phyloP scores from a whole-genome alignment of 2,797 vertebrate genomes.

The Enteromius paludinosus region DNA sequence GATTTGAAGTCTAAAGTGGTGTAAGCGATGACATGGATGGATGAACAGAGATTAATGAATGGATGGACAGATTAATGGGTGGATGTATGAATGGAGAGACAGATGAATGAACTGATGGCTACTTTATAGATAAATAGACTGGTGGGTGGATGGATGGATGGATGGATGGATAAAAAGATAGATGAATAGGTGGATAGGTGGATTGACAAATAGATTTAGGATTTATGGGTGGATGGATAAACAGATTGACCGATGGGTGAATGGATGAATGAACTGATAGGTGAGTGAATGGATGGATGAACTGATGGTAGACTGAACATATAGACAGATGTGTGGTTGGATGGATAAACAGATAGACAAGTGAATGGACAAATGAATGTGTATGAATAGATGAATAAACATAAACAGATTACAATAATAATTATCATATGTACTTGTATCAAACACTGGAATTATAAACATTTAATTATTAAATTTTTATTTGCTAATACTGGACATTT shows the following conservation, averaged over 20 bases:
- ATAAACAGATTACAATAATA: neutral
- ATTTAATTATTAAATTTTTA: neutral
- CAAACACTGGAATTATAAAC: neutral
- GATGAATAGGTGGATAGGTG: neutral
- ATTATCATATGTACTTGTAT: too few species aligned
- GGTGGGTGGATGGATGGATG: neutral
- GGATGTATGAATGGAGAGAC: neutral
- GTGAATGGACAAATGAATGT: neutral
- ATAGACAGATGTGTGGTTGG: neutral
- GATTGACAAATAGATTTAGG: neutral
- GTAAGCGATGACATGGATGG: neutral
- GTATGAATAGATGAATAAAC: too few species aligned
- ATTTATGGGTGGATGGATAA: neutral
- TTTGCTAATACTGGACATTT: neutral
- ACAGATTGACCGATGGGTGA: neutral
- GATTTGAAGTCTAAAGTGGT: neutral
- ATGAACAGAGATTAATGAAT: neutral
- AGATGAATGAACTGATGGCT: neutral
- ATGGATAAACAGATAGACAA: neutral
- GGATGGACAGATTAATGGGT: neutral
- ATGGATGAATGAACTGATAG: neutral
- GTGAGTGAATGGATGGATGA: neutral
- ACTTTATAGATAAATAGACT: too few species aligned
- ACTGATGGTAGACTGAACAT: too few species aligned
- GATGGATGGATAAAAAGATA: accelerated